Percentiles rank a stretch among this genome's conserved stretches.
phyloP scores from a whole-genome alignment of 2,113 vertebrate species.

The Platysternon megacephalum region DNA sequence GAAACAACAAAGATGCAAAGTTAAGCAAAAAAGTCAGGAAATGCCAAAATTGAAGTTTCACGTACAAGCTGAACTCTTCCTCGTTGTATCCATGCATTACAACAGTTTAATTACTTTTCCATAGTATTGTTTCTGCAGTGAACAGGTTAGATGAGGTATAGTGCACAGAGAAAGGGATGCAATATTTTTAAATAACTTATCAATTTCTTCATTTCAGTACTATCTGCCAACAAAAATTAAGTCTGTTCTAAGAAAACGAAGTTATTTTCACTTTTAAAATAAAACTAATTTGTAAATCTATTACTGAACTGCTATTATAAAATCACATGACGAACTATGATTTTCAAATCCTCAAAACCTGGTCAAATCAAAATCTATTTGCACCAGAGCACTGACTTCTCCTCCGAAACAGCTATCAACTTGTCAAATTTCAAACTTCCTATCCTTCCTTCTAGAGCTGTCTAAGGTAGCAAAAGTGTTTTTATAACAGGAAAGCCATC shows the following conservation, averaged over 20 bases:
- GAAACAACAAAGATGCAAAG: background rate
- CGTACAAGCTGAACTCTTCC: background rate
- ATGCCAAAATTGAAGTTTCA: background rate
- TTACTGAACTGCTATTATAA: background rate
- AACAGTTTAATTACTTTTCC: background rate
- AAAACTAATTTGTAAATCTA: background rate
- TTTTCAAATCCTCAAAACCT: background rate
- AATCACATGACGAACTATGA: background rate
- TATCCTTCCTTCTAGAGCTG: background rate
- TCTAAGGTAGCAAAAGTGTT: background rate
- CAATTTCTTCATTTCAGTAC: background rate
- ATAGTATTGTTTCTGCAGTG: background rate
- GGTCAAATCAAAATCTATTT: background rate
- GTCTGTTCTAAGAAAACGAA: background rate
- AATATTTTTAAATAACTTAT: background rate
- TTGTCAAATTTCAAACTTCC: background rate
- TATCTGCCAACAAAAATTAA: background rate
- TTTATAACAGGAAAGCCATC: background rate
- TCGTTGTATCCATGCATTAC: accelerated
- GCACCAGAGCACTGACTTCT: background rate
- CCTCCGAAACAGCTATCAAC: background rate
- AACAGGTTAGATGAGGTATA: background rate
- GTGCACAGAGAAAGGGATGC: background rate
- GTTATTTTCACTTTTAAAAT: background rate
- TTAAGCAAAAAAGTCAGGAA: conserved; percentile 9